These are phyloP conservation scores for Sipha flava DNA, from an alignment of 1,140 invertebrate species.

Conservation along the genomic window DNA sequence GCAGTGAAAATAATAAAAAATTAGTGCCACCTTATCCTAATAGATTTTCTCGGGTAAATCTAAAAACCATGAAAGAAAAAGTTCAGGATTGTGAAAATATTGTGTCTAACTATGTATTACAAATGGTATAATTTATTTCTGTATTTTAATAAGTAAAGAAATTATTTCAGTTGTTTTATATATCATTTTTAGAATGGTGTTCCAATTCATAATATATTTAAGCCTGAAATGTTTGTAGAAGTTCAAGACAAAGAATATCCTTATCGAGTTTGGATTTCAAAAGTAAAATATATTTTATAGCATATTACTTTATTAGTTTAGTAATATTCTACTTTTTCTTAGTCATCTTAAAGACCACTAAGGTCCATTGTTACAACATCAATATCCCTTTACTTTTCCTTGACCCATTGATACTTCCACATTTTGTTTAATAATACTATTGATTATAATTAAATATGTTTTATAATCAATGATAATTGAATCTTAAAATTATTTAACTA, in stretches of 20 bases:
- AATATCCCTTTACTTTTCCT: too few relatives aligned
- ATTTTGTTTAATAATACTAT: too few relatives aligned
- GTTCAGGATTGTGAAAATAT: background rate
- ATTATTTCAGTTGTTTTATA: background rate
- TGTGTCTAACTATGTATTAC: background rate
- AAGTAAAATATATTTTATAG: background rate
- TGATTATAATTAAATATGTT: too few relatives aligned
- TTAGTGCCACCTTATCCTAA: background rate
- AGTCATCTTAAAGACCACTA: too few relatives aligned
- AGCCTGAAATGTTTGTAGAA: constrained; percentile 1
- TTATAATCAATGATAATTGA: too few relatives aligned
- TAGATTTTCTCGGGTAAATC: background rate
- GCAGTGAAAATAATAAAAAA: constrained; percentile 7
- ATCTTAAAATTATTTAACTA: background rate
- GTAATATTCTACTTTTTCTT: too few relatives aligned
- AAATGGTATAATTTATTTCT: background rate
- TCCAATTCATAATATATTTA: constrained; percentile 20
- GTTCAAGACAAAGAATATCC: constrained; percentile 26
- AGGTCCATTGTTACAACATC: too few relatives aligned
- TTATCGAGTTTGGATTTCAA: constrained; percentile 23
- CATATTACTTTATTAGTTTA: too few relatives aligned
- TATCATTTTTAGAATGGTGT: background rate
- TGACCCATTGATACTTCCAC: too few relatives aligned
- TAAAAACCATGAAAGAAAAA: background rate
- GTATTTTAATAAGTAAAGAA: background rate